Evolutionary conservation across 2,888 invertebrate genomes (phyloP).

Genomic region (Oegoconia quadripuncta): DNA sequence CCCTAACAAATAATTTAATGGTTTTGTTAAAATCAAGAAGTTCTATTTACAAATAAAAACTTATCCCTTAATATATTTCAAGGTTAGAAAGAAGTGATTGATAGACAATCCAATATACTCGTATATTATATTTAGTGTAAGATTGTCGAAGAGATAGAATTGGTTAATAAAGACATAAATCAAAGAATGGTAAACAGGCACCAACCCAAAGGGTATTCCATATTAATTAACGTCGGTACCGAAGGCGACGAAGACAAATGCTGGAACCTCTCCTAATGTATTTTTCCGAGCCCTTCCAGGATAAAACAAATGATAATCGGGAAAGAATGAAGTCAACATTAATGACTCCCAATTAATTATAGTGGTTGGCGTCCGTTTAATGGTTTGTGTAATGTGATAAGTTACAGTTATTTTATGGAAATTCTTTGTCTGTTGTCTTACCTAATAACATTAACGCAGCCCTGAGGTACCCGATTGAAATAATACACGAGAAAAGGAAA

Average conservation of each 20-base stretch:
- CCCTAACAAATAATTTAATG: too few relatives aligned
- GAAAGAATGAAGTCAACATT: slow-evolving; percentile 75
- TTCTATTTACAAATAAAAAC: too few relatives aligned
- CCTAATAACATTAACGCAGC: too few relatives aligned
- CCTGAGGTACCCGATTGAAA: too few relatives aligned
- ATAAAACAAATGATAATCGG: slow-evolving; percentile 78
- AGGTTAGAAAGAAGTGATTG: too few relatives aligned
- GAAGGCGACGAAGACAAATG: slow-evolving; percentile 76
- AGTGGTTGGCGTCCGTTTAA: slow-evolving; percentile 37
- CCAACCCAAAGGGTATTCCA: slow-evolving; percentile 70
- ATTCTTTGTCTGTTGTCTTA: background rate
- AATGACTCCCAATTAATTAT: slow-evolving; percentile 69
- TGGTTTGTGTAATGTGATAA: slow-evolving; percentile 29
- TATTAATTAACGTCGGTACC: slow-evolving; percentile 73
- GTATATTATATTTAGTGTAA: too few relatives aligned
- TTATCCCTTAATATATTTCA: too few relatives aligned
- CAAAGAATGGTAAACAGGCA: slow-evolving; percentile 59
- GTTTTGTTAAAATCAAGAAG: too few relatives aligned
- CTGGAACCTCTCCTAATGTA: slow-evolving; percentile 65
- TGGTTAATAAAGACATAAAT: slow-evolving; percentile 55
- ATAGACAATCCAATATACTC: too few relatives aligned
- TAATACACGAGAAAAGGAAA: too few relatives aligned
- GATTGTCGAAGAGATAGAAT: slow-evolving; percentile 34
- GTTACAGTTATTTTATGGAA: slow-evolving; percentile 15
- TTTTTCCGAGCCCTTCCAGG: slow-evolving; percentile 66